Evolutionary conservation across 2,113 vertebrate species (phyloP).

Genomic region (Leucopsar rothschildi): DNA sequence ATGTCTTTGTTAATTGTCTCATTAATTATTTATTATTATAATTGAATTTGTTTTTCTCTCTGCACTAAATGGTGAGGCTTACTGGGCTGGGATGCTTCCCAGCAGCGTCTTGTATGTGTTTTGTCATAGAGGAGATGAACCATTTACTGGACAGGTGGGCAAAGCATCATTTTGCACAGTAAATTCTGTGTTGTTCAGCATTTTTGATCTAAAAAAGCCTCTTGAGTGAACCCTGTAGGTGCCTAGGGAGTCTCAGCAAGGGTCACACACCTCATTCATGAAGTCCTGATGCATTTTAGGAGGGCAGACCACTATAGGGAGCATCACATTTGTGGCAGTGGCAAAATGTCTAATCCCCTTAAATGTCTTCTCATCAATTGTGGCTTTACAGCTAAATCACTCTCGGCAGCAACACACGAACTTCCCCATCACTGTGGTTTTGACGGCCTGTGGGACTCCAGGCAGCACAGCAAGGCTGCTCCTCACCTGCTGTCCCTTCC

Average conservation of each 20-base stretch:
- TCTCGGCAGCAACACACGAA: not conserved
- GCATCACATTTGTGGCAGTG: not conserved
- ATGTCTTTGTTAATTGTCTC: not conserved
- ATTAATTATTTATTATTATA: not conserved
- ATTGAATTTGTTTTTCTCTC: not conserved
- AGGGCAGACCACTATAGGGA: not conserved
- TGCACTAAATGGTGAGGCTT: not conserved
- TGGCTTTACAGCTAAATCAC: constrained; percentile 50
- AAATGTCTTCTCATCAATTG: constrained; percentile 52
- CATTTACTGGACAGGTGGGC: rapidly evolving
- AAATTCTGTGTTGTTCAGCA: not conserved
- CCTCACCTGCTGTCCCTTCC: not conserved
- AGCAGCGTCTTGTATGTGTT: not conserved
- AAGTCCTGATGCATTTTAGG: not conserved
- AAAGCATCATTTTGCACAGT: not conserved
- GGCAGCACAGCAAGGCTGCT: rapidly evolving
- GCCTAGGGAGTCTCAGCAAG: rapidly evolving
- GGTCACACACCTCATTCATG: rapidly evolving
- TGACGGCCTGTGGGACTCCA: not conserved
- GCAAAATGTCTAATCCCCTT: constrained; percentile 52
- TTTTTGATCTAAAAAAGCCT: not conserved
- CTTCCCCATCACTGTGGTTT: not conserved
- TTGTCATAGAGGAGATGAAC: not conserved
- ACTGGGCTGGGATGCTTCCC: not conserved
- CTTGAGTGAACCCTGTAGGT: not conserved